Percentiles rank a stretch among this genome's conserved stretches.
Conservation (phyloP, 2,797 vertebrate genomes). For the Chaunax sp. region DNA sequence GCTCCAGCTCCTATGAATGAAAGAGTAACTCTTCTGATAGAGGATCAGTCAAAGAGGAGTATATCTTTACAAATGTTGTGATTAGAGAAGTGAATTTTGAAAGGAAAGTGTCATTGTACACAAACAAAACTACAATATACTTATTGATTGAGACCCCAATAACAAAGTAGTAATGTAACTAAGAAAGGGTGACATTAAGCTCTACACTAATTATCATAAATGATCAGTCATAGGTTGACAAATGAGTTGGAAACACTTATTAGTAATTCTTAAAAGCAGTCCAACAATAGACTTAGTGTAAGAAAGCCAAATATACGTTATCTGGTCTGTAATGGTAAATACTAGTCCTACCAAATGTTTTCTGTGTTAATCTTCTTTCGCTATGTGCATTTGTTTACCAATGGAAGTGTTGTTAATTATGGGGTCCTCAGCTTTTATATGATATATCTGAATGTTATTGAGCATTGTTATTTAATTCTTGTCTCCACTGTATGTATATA, state of each 20-base stretch:
- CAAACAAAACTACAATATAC: constrained; percentile 3
- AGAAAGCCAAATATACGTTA: constrained; percentile 58
- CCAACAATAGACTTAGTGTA: constrained; percentile 1
- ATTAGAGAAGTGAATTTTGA: too few species aligned
- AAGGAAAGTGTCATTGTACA: constrained; percentile 23
- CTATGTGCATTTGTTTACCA: constrained; percentile 77
- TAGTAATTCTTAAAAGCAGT: not conserved
- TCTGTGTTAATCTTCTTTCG: constrained; percentile 58
- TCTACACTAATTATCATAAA: constrained; percentile 12
- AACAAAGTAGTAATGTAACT: not conserved
- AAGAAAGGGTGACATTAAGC: not conserved
- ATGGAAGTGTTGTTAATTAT: constrained; percentile 80
- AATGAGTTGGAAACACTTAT: constrained; percentile 15
- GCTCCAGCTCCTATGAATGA: constrained; percentile 21
- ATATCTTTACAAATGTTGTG: constrained; percentile 18
- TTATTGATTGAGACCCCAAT: constrained; percentile 12
- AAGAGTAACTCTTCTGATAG: constrained; percentile 17
- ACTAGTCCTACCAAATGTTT: constrained; percentile 60
- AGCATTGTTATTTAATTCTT: constrained; percentile 87
- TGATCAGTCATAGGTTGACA: too few species aligned
- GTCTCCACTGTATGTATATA: constrained; percentile 86
- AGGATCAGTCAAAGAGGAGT: constrained; percentile 38
- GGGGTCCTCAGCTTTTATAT: constrained; percentile 79
- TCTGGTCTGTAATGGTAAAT: constrained; percentile 25
- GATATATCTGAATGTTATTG: constrained; percentile 87